Base-by-base conservation (phyloP, 2,113 vertebrate genomes). In the Antechinus flavipes region DNA sequence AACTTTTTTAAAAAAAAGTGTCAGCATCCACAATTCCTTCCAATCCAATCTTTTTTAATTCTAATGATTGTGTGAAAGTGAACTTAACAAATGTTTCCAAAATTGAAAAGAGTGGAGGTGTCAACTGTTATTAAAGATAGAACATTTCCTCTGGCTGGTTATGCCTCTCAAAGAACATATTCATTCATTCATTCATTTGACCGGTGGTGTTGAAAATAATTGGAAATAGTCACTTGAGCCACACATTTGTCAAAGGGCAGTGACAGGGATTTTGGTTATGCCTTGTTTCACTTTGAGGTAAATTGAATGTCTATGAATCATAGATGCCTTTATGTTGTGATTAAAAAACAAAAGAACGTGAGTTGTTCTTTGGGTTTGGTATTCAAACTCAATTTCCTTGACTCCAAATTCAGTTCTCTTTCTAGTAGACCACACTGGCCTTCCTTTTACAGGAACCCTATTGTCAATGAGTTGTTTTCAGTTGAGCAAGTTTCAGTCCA, bases 251-350 rank as follows among this genome's bases (percentile, higher is more conserved):
- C 42, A 92, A 9, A 91, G 68, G 61, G 6, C 14, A 8, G n/a
- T 42, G 16, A 91, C 97, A 94, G 35, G 11, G n/a, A 93, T 97
- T 94, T 90, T 95, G 22, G 56, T 96, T 94, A 96, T 92, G 94
- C 26, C 8, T 91, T 91, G 54, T 95, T 97, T 97, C 94, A 90
- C 92, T 90, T 25, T 55, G 89, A 27, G 68, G 24, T 92, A 94
- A 97, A 92, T 7, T 91, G 26, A 92, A 92, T 92, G 54, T 94
- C 54, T 96, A 90, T 91, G 93, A 95, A 93, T 42, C 94, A 10
- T n/a, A 50, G 90, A 26, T 90, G 2, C 50, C 49, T 35, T 90
- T 89, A 25, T 47, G 30, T 61, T 93, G 84, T 58, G 76, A 94
- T 46, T 93, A 94, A 94, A 89, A 96, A 94, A 54, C 24, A 35